phyloP scores from a whole-genome alignment of 2,797 vertebrate genomes.

The Mastacembelus armatus region DNA sequence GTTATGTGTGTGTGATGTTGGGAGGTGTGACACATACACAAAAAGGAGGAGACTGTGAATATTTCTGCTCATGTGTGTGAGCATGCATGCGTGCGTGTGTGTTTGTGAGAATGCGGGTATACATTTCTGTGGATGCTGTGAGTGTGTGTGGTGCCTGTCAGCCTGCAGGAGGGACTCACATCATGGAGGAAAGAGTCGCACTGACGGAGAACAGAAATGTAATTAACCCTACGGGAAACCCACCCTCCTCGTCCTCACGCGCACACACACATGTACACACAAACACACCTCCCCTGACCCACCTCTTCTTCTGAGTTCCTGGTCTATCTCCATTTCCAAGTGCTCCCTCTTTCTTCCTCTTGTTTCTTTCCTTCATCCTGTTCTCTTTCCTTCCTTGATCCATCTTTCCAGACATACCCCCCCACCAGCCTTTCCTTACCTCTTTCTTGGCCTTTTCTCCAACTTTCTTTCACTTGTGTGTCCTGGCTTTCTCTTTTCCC shows the following conservation, averaged over 20 bases:
- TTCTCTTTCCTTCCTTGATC: not conserved
- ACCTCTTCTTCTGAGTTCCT: conserved; percentile 20
- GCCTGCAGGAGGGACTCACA: conserved; percentile 69
- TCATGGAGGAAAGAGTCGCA: conserved; percentile 60
- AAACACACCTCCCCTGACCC: not conserved
- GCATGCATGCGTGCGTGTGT: conserved; percentile 17
- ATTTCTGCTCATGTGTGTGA: conserved; percentile 41
- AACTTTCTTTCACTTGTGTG: no score
- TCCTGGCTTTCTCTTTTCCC: not conserved
- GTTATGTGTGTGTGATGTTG: conserved; percentile 14
- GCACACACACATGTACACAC: conserved; percentile 26
- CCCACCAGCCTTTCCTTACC: conserved; percentile 1
- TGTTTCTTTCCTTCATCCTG: not conserved
- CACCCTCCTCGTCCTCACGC: conserved; percentile 11
- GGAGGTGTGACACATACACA: conserved; percentile 38
- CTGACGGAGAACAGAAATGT: conserved; percentile 84
- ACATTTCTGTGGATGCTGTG: conserved; percentile 19
- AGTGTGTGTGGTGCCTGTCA: conserved; percentile 57
- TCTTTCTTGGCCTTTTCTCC: not conserved
- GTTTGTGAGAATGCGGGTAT: conserved; percentile 24
- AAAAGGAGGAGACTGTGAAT: conserved; percentile 43
- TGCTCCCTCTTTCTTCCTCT: conserved; percentile 14
- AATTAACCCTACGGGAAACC: conserved; percentile 81
- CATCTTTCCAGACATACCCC: not conserved
- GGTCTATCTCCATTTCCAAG: conserved; percentile 22